Percentiles rank a stretch among this genome's conserved stretches.
Conservation (phyloP, 2,113 vertebrate species). For the Nestor notabilis region DNA sequence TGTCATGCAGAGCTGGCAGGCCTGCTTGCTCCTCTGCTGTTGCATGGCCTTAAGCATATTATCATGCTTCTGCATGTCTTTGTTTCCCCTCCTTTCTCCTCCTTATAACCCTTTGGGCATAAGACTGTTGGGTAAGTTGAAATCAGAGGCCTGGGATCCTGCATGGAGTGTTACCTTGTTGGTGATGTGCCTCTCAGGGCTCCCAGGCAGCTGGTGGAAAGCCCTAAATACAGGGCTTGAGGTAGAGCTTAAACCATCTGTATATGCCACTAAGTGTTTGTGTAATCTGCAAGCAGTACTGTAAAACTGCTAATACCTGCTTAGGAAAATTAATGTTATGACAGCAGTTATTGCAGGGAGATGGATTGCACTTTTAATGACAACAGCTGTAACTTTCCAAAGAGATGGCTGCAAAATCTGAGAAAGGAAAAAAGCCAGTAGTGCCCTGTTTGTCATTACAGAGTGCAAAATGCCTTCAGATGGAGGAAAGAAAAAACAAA, state of each 20-base stretch:
- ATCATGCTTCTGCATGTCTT: background rate
- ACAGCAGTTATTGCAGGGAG: background rate
- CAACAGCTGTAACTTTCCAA: background rate
- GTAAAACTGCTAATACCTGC: background rate
- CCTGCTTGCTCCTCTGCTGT: background rate
- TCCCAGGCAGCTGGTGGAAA: background rate
- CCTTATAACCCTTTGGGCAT: background rate
- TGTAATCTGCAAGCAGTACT: background rate
- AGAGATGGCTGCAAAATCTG: background rate
- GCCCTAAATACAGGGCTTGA: background rate
- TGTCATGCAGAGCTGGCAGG: background rate
- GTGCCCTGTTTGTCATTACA: background rate
- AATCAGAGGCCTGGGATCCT: background rate
- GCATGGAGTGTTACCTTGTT: background rate
- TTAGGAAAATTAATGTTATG: background rate
- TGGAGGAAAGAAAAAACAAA: background rate
- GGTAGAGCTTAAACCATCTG: background rate
- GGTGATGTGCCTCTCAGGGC: background rate
- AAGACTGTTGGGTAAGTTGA: background rate
- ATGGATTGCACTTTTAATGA: background rate
- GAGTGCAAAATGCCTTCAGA: background rate
- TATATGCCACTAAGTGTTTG: background rate
- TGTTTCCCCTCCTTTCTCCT: background rate
- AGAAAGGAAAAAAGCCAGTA: background rate
- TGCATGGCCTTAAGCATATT: background rate